Evolutionary conservation across 35 echinoderm and acorn worm species (phyloP), one percentile per base, ranked within the genome.

Genomic region (Chiridota heheva): DNA sequence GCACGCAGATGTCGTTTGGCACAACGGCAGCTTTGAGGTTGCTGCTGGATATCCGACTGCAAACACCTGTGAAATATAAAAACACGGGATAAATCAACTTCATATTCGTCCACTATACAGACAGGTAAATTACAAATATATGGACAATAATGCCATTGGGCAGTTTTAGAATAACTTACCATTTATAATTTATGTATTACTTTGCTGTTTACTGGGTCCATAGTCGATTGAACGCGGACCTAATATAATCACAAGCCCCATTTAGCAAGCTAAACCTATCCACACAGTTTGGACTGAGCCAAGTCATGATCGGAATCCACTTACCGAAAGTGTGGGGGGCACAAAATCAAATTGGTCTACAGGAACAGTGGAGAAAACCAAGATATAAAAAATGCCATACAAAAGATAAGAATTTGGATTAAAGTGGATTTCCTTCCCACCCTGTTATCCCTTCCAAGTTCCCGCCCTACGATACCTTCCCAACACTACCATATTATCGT

Each of bases 1-100:
- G 60, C 4, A 69, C 39, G 22, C 90, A 93, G 6, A 93, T 41
- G 75, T 93, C 90, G 48, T 93, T 88, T 7, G 90, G 90, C 12
- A 93, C 58, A 2, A 93, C 78, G 27, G 88, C 30, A 24, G 68
- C 85, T 5, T 74, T 70, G 36, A 88, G 63, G 40, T 86, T 73
- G 18, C 75, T 87, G 16, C 78, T 84, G 8, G 67, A 53, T 1
- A 81, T 67, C 5, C 73, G 44, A 33, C 81, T 79, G 42, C 90
- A 93, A 12, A 93, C 79, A 44, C 87, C 90, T 93, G 64, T 61
- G 5, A n/a, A 79, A 37, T 24, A 67, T 0, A 42, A 43, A 34
- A 78, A 30, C 61, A n/a, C 32, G 4, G 20, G 13, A 8, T 10
- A 8, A 65, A 65, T 28, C 30, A 30, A 18, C 61, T 16, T 18